Percentiles rank a stretch among this genome's conserved stretches.
Conservation (phyloP, 2,888 invertebrate species). For the Pseudoips prasinana region DNA sequence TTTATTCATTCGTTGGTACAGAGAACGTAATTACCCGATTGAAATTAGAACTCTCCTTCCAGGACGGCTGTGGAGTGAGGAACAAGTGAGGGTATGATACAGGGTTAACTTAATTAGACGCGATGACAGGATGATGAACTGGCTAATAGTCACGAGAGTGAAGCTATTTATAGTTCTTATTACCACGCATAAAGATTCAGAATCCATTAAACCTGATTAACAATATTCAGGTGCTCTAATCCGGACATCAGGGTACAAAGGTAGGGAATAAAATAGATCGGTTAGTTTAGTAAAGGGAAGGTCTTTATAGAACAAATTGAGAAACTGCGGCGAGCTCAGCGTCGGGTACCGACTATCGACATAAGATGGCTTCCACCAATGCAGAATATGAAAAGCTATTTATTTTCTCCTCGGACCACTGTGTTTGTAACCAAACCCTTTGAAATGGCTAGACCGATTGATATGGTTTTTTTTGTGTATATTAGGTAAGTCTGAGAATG, state of each 20-base stretch:
- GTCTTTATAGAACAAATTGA: constrained; percentile 8
- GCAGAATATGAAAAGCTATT: no score
- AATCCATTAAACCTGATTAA: not conserved
- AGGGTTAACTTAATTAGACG: constrained; percentile 13
- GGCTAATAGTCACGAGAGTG: constrained; percentile 1
- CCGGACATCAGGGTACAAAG: constrained; percentile 4
- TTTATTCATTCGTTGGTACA: no score
- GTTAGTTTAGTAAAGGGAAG: constrained; percentile 6
- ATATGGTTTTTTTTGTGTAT: no score
- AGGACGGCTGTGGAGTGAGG: not conserved
- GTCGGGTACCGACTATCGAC: no score
- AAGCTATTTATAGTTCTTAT: not conserved
- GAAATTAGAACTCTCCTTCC: no score
- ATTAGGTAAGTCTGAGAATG: no score
- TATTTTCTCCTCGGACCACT: no score
- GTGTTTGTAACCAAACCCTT: no score
- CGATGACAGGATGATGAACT: constrained; percentile 13
- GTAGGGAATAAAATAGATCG: constrained; percentile 10
- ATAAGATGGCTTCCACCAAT: no score
- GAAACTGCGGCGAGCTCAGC: no score
- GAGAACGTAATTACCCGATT: no score
- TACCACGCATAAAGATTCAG: not conserved
- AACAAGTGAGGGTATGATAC: not conserved
- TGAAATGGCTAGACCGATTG: no score
- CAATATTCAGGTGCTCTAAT: constrained; percentile 7